These are phyloP conservation scores for Nerophis lumbriciformis DNA, from an alignment of 2,113 vertebrate genomes.

Conservation along the genomic window DNA sequence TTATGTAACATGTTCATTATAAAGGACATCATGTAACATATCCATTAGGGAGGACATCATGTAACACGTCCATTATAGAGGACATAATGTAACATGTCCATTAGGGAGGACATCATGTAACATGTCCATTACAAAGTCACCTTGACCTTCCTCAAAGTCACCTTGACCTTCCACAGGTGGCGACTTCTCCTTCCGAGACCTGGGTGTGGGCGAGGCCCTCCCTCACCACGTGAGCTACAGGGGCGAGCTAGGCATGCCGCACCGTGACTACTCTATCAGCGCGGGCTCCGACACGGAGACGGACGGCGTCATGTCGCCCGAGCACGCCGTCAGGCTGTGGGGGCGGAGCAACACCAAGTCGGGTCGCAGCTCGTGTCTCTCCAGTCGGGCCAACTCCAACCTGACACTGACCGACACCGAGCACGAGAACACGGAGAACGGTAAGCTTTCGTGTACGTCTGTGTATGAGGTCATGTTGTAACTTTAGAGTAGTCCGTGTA, in stretches of 20 bases:
- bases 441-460: conserved; percentile 63
- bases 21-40: no score
- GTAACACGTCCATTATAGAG: no score
- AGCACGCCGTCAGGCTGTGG: conserved; percentile 88
- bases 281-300: conserved; percentile 88
- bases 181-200: conserved; percentile 86
- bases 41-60: no score
- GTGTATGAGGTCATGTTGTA: no score
- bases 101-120: no score
- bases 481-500: no score
- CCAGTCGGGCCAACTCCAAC: conserved; percentile 95
- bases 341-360: conserved; percentile 87
- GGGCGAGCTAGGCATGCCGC: conserved; percentile 82
- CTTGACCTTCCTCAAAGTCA: no score
- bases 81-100: no score
- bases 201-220: conserved; percentile 83
- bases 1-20: no score
- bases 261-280: conserved; percentile 86
- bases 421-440: conserved; percentile 92
- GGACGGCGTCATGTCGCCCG: conserved; percentile 85
- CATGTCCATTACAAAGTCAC: no score
- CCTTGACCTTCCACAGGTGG: conserved; percentile 67
- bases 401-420: conserved; percentile 96
- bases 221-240: conserved; percentile 85
- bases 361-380: conserved; percentile 93